A percentile compares a stretch with the other conserved stretches of the same genome.
Conservation (phyloP, 2,797 vertebrate species). For the Sebastes miniatus region DNA sequence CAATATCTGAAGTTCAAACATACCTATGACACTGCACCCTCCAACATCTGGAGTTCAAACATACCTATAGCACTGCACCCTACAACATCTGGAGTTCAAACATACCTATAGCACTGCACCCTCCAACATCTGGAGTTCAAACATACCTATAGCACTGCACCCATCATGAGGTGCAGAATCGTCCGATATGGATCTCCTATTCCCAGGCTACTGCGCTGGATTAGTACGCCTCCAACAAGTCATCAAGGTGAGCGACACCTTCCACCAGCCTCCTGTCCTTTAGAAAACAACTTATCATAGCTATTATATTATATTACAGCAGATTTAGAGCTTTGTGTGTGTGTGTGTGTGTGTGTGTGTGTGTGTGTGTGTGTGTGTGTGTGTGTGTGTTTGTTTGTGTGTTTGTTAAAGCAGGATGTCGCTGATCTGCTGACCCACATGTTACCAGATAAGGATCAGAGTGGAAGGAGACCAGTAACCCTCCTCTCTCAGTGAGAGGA, state of each 20-base stretch:
- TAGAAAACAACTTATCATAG: background rate
- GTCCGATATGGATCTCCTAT: background rate
- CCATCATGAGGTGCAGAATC: too few relatives aligned
- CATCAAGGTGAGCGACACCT: background rate
- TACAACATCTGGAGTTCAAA: too few relatives aligned
- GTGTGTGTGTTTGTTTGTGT: rapidly evolving
- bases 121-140: too few relatives aligned
- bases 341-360: background rate
- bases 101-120: too few relatives aligned
- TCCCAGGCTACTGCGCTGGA: background rate
- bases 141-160: too few relatives aligned
- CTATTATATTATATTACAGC: too few relatives aligned
- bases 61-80: too few relatives aligned
- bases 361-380: too few relatives aligned
- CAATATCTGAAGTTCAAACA: too few relatives aligned
- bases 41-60: too few relatives aligned
- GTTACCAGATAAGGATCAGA: constrained; percentile 52
- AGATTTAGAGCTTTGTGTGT: background rate
- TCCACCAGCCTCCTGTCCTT: background rate
- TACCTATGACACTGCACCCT: too few relatives aligned
- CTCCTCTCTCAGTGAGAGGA: background rate
- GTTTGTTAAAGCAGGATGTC: constrained; percentile 45
- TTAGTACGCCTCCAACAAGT: background rate
- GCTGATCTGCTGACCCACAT: constrained; percentile 54
- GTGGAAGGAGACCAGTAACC: constrained; percentile 40